Percentiles rank a stretch among this genome's conserved stretches.
phyloP scores from a whole-genome alignment of 2,113 vertebrate genomes.

The Vanacampus margaritifer region DNA sequence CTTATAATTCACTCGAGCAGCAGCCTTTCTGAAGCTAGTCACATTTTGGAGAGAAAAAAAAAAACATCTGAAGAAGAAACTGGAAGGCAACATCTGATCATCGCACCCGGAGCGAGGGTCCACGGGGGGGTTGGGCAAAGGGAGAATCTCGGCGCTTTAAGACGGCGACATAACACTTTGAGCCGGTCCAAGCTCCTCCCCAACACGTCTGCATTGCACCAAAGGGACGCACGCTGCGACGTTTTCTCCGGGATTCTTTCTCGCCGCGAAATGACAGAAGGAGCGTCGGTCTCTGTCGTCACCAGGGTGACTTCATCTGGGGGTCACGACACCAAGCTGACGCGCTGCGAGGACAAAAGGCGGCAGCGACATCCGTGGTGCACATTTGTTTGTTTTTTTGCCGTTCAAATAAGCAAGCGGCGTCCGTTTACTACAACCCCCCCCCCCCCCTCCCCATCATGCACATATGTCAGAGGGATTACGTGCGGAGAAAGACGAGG shows the following conservation, averaged over 20 bases:
- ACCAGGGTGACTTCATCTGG: no score
- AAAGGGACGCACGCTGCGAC: slow-evolving; percentile 64
- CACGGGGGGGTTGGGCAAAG: slow-evolving; percentile 6
- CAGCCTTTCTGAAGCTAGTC: no score
- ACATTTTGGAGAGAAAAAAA: no score
- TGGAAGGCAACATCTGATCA: slow-evolving; percentile 16
- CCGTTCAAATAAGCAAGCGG: neutral
- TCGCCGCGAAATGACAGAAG: neutral
- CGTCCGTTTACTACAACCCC: slow-evolving; percentile 25
- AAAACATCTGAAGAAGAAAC: no score
- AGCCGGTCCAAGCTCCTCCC: slow-evolving; percentile 39
- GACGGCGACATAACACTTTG: neutral
- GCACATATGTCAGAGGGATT: slow-evolving; percentile 46
- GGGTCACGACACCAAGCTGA: neutral
- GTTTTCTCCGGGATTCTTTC: slow-evolving; percentile 23
- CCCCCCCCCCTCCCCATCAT: no score
- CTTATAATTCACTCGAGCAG: no score
- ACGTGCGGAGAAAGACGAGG: slow-evolving; percentile 8
- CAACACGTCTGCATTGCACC: slow-evolving; percentile 68
- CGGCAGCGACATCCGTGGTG: neutral
- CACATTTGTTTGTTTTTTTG: neutral
- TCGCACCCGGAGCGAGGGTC: slow-evolving; percentile 39
- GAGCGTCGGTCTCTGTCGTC: neutral
- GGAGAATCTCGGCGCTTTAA: neutral
- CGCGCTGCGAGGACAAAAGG: neutral